phyloP scores from a whole-genome alignment of 2,797 vertebrate species.

The Muraenolepis orangiensis region DNA sequence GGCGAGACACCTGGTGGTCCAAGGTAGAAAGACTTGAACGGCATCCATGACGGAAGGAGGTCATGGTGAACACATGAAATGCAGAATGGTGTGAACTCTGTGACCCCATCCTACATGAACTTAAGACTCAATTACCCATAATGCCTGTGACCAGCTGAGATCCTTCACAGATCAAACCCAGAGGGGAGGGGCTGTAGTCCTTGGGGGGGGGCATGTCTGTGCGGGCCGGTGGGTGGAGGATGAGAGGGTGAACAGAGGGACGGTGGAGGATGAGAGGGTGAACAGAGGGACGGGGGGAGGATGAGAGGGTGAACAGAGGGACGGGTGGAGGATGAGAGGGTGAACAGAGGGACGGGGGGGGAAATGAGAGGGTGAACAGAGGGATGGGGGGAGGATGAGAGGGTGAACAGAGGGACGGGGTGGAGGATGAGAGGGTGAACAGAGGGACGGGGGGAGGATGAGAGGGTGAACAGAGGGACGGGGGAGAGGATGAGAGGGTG shows the following conservation, averaged over 20 bases:
- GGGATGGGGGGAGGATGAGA: background rate
- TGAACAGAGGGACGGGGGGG: background rate
- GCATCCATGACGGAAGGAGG: too few species aligned
- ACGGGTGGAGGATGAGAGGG: background rate
- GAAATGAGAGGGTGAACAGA: background rate
- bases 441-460: background rate
- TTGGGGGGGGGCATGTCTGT: constrained; percentile 80
- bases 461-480: background rate
- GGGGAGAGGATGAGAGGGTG: background rate
- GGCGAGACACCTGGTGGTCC: too few species aligned
- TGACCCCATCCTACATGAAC: background rate
- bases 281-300: background rate
- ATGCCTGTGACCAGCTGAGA: constrained; percentile 79
- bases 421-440: background rate
- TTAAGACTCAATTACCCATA: constrained; percentile 75
- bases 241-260: background rate
- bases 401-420: background rate
- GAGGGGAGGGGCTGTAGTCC: constrained; percentile 58
- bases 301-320: background rate
- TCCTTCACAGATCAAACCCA: constrained; percentile 87
- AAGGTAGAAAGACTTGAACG: too few species aligned
- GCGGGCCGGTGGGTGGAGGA: background rate
- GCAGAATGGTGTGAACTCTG: too few species aligned
- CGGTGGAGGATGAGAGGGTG: background rate
- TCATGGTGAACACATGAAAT: too few species aligned